A percentile compares a stretch with the other conserved stretches of the same genome.
Conservation (phyloP, 2,888 invertebrate genomes). For the Gastracanthus pulcherrimus region DNA sequence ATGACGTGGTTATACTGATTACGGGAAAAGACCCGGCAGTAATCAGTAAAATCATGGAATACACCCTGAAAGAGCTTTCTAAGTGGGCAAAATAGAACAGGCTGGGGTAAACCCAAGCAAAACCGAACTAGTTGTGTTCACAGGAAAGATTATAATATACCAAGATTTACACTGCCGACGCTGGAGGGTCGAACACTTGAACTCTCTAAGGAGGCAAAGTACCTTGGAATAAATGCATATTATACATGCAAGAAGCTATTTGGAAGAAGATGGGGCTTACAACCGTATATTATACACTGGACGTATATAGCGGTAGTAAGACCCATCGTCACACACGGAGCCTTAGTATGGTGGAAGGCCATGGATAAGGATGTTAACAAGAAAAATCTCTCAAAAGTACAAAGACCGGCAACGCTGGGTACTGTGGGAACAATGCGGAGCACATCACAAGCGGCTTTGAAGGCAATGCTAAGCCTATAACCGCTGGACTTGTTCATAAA, state of each 20-base stretch:
- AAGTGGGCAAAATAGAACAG: conserved; percentile 22
- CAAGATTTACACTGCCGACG: too few relatives aligned
- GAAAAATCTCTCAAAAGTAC: conserved; percentile 35
- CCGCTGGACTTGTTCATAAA: conserved; percentile 31
- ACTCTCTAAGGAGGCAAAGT: conserved; percentile 19
- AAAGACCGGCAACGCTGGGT: conserved; percentile 42
- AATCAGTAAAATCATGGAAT: conserved; percentile 16
- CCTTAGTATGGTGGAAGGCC: too few relatives aligned
- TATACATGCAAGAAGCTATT: too few relatives aligned
- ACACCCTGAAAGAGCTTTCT: not conserved
- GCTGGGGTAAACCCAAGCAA: too few relatives aligned
- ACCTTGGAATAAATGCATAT: conserved; percentile 46
- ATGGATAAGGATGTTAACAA: conserved; percentile 15
- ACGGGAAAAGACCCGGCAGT: conserved; percentile 13
- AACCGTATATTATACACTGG: too few relatives aligned
- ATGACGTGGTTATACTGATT: conserved; percentile 32
- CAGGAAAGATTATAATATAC: too few relatives aligned
- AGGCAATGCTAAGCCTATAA: conserved; percentile 37
- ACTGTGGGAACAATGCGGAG: conserved; percentile 50
- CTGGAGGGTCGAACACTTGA: not conserved
- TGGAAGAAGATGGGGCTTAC: too few relatives aligned
- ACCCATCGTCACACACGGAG: too few relatives aligned
- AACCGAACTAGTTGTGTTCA: too few relatives aligned
- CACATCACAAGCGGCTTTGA: conserved; percentile 37
- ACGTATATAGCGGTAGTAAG: too few relatives aligned